Conservation (phyloP, 2,797 vertebrate species). For the Schizopygopsis pylzovi region DNA sequence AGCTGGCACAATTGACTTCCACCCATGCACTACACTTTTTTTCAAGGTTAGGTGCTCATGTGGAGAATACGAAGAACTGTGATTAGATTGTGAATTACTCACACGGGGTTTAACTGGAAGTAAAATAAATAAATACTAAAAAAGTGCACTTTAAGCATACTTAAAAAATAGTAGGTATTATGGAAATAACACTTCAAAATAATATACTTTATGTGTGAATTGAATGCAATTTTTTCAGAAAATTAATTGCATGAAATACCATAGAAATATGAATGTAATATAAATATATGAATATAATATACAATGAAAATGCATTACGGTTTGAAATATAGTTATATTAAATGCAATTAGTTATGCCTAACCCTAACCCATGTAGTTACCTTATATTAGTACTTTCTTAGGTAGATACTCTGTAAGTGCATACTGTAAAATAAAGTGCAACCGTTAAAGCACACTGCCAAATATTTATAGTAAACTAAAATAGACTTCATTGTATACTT, state of each 20-base stretch:
- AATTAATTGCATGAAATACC: neutral
- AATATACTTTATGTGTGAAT: neutral
- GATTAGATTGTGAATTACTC: conserved; percentile 19
- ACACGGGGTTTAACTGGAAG: neutral
- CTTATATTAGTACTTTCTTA: too few relatives aligned
- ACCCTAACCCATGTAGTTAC: too few relatives aligned
- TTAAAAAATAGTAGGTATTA: neutral
- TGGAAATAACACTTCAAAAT: neutral
- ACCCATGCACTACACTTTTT: neutral
- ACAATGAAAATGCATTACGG: neutral
- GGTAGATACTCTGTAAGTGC: too few relatives aligned
- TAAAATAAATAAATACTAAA: neutral
- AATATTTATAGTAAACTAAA: too few relatives aligned
- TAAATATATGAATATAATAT: neutral
- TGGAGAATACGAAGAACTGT: conserved; percentile 22
- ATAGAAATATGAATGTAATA: neutral
- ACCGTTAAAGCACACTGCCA: too few relatives aligned
- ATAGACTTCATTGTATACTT: neutral
- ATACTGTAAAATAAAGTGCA: neutral
- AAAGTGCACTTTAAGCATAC: neutral
- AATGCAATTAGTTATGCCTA: neutral
- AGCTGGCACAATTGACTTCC: conserved; percentile 34
- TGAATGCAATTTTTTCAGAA: neutral
- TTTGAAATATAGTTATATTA: neutral
- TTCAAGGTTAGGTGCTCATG: conserved; percentile 36